Base-by-base conservation (phyloP, 2,888 invertebrate species). In the Dioctria linearis region DNA sequence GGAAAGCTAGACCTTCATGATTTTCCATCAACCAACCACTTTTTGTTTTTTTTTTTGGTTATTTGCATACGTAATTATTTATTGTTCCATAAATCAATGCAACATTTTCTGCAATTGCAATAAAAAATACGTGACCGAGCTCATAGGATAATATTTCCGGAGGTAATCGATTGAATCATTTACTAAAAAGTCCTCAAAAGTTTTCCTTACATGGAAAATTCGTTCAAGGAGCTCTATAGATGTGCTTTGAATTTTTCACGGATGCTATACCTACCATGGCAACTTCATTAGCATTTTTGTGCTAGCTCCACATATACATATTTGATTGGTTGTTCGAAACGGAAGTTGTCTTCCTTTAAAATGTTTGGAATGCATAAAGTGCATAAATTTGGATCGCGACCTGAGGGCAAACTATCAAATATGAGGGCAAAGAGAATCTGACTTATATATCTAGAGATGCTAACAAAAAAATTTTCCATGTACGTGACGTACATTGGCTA, bases 371-470 rank as follows among this genome's bases (percentile, higher is more conserved):
- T 78, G 75, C 78, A 81, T 78, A 81, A 79, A 81, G 79, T 81
- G 81, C 80, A 80, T 80, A 80, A 80, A 80, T 80, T 80, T 80
- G 66, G 69, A 78, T 67, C 67, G 78, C 46, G 61, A 61, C 81
- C 81, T 66, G 66, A 61, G 78, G 81, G 65, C 78, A 61, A 61
- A 67, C 78, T 42, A 71, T 80, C 57, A 54, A 63, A 63, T 63
- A 43, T 63, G 46, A 49, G n/a, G 51, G 37, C 69, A 39, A 40
- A 59, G 73, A 76, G 40, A 8, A 40, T 40, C 6, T 25, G 9
- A 76, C 76, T 63, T 25, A 25, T 25, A 25, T 25, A 25, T 0
- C 25, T 25, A 25, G 25, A 25, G 25, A 25, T 25, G 25, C 25
- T 25, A 25, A 25, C 25, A 76, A 76, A 43, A 76, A 76, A 76